Evolutionary conservation across 2,888 invertebrate genomes (phyloP), one percentile per base, ranked within the genome.

Genomic region (Deladenus siricidicola): DNA sequence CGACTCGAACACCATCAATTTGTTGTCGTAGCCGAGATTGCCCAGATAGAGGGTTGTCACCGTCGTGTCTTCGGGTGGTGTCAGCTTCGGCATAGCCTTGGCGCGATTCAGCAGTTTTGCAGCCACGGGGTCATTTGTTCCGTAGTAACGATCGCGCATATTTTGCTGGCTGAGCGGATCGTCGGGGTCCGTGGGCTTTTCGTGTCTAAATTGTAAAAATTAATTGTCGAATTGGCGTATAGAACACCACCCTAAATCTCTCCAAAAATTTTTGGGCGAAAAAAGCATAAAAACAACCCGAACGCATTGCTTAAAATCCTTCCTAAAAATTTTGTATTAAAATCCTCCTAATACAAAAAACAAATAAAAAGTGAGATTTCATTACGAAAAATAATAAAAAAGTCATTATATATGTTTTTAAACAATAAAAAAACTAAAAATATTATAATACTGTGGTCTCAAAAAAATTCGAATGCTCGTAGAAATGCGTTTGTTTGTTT

Each of bases 11-110:
- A 92, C 85, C 64, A 86, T 85, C 6, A 70, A 65, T 49, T 79
- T 77, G 29, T 70, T 70, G 55, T 79, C 80, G 59, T 89, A 90
- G 0, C 91, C 90, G 23, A 94, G 81, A 79, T 93, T 94, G 19
- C 96, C 96, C n/a, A 98, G 87, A 79, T 96, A 98, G 4, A 98
- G 82, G 0, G 98, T 99, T 0, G 96, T 94, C 47, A 99, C 93
- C 2, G 88, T 87, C 73, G 87, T 87, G 79, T 98, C 98, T 78
- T 96, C 94, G 0, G 98, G 98, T 0, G 90, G 88, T 45, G 92
- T 90, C 45, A 98, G 81, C 17, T 90, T 90, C 0, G 96, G 98
- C 86, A 96, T 87, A 0, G 90, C 89, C 6, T 89, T 87, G 0
- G 91, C 90, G 63, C 91, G 83, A 60, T 88, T 86, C 84, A 94